Evolutionary conservation across 2,888 invertebrate genomes (phyloP), one percentile per base, ranked within the genome.

Genomic region (Punctoribates punctum): DNA sequence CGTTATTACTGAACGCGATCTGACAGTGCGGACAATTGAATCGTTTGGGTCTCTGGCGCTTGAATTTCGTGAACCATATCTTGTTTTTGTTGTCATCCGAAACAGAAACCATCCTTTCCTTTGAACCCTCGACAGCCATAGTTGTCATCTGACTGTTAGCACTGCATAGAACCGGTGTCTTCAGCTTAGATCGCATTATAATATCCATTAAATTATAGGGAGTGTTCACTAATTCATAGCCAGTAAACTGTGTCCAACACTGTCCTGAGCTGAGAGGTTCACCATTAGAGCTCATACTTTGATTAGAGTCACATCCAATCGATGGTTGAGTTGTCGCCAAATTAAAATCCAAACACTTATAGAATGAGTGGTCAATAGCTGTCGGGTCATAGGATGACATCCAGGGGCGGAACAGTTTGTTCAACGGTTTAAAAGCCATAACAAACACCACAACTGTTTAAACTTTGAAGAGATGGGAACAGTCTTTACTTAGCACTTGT

Each of bases 1-100:
- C 94, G 83, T 94, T 94, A 83, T 94, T 95, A n/a, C 93, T 93
- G 83, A 95, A 94, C 0, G 93, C 93, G 0, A 93, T 92, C 80
- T 92, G 89, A 82, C 94, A 95, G 81, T 93, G 91, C 0, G 92
- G 83, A 78, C 85, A 85, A 20, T 82, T 82, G 78, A 84, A 85
- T 75, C 83, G 81, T 79, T 84, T 85, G 1, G 84, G 84, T 65
- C 85, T 78, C 72, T 83, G 84, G 13, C 72, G 72, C 72, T 46
- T 72, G 48, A 42, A 42, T 72, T 72, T 72, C 1, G 34, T 48
- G 46, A 38, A 48, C 48, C 72, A 72, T 38, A 29, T 27, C 62
- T 62, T 57, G 25, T 57, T 27, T 11, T 38, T 67, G 20, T 38
- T 38, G 34, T 67, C 38, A 38, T 34, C 29, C 1, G n/a, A 20